A percentile compares a stretch with the other conserved stretches of the same genome.
These are phyloP conservation scores for Eulemur coronatus DNA, from an alignment of 2,797 vertebrate genomes.

Conservation along the genomic window DNA sequence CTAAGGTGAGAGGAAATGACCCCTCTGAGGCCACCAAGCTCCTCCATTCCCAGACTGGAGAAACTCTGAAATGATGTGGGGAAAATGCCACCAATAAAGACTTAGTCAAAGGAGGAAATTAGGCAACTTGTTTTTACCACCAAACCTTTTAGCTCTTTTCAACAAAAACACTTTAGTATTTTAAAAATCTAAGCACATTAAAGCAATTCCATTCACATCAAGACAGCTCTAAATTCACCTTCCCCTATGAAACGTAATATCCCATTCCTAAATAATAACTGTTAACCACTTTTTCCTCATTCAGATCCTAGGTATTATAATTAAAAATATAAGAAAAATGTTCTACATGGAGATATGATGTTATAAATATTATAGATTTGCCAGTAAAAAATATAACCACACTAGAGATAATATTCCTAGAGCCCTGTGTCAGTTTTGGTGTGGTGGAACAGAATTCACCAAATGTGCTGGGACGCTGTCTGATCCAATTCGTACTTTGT, in stretches of 20 bases:
- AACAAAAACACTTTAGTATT: neutral
- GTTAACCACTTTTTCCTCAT: neutral
- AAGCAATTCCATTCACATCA: neutral
- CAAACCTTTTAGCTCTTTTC: neutral
- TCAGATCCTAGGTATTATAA: neutral
- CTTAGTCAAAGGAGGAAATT: neutral
- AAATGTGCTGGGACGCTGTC: neutral
- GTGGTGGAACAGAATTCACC: neutral
- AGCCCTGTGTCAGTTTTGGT: neutral
- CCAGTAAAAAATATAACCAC: neutral
- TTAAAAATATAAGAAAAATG: neutral
- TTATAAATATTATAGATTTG: neutral
- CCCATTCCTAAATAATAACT: neutral
- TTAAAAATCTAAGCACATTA: neutral
- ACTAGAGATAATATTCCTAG: neutral
- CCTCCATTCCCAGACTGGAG: neutral
- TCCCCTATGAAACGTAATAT: neutral
- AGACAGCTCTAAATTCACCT: neutral
- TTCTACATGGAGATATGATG: neutral
- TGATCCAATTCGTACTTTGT: neutral
- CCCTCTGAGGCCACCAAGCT: neutral
- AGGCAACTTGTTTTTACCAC: neutral
- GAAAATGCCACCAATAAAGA: neutral
- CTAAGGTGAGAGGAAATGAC: neutral
- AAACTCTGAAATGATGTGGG: neutral